phyloP scores from a whole-genome alignment of 2,797 vertebrate genomes.

The Carcharodon carcharias region DNA sequence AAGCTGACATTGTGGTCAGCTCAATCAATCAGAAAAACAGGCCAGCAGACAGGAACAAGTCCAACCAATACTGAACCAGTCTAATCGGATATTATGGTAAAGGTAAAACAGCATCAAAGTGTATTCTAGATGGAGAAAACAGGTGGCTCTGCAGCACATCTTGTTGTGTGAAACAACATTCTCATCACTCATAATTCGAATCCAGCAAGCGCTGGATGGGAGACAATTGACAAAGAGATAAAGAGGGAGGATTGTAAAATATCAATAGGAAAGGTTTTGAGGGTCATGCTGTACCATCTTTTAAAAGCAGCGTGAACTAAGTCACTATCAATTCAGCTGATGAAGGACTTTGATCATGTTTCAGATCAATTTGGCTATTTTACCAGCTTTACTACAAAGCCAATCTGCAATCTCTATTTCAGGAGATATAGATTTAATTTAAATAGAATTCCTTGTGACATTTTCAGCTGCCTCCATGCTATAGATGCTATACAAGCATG shows the following conservation, averaged over 20 bases:
- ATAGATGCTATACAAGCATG: neutral
- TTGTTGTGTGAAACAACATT: neutral
- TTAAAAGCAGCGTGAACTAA: neutral
- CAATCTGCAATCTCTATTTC: neutral
- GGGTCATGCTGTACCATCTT: neutral
- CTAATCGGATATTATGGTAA: neutral
- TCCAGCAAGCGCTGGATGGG: neutral
- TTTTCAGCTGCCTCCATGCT: neutral
- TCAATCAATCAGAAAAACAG: neutral
- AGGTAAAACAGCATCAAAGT: neutral
- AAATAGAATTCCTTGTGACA: neutral
- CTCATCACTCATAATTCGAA: neutral
- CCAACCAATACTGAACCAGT: neutral
- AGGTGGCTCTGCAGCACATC: neutral
- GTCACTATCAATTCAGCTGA: neutral
- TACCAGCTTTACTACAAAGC: neutral
- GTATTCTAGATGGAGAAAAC: neutral
- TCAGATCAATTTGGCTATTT: neutral
- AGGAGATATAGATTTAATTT: neutral
- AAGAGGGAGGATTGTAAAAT: neutral
- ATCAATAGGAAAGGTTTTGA: neutral
- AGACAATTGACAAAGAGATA: neutral
- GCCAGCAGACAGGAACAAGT: neutral
- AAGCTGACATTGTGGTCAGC: neutral
- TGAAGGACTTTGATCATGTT: neutral